Conservation (phyloP, 2,113 vertebrate genomes). For the Acrocephalus arundinaceus region DNA sequence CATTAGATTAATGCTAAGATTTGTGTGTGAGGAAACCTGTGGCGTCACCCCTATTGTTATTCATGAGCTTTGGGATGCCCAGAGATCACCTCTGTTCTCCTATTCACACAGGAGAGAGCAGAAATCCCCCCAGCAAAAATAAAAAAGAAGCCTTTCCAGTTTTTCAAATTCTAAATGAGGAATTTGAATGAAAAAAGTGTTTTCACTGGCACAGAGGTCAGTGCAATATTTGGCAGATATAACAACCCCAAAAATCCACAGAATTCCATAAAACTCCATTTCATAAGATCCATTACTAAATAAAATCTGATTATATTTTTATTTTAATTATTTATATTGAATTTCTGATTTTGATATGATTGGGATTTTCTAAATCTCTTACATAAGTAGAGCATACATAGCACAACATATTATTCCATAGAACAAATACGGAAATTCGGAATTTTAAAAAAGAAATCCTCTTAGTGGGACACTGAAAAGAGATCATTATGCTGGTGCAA, state of each 20-base stretch:
- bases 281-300: neutral
- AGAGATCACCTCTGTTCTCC: neutral
- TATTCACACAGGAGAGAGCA: neutral
- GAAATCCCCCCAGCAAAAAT: rapidly evolving
- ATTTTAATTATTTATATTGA: neutral
- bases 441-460: neutral
- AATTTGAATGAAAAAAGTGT: neutral
- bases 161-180: neutral
- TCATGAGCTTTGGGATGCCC: neutral
- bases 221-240: neutral
- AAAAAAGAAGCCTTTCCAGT: neutral
- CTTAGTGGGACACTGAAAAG: neutral
- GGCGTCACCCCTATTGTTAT: neutral
- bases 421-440: neutral
- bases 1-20: neutral
- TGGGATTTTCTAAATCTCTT: neutral
- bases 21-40: neutral
- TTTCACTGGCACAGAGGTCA: neutral
- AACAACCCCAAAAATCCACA: neutral
- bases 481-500: neutral
- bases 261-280: neutral
- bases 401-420: neutral
- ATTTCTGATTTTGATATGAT: neutral
- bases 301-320: neutral
- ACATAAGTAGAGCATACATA: neutral